These are phyloP conservation scores for Ips nitidus DNA, from an alignment of 1,140 invertebrate species.

Conservation along the genomic window DNA sequence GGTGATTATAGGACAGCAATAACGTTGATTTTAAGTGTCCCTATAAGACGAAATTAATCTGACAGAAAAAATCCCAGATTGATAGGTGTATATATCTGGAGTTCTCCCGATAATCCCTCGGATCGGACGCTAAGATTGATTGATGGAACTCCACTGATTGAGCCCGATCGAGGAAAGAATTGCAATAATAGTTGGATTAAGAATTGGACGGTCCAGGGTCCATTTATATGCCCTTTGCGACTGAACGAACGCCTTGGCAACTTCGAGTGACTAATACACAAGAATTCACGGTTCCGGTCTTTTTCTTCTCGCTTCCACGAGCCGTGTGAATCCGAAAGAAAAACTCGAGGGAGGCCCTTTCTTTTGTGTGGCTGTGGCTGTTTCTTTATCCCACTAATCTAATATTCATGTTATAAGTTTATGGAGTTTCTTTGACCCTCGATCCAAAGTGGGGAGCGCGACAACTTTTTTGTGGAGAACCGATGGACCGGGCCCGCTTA, in stretches of 20 bases:
- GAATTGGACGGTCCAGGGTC: constrained; percentile 24
- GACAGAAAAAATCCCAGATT: constrained; percentile 37
- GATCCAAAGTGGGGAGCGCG: constrained; percentile 1
- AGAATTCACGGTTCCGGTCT: no score
- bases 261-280: no score
- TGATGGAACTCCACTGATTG: constrained; percentile 47
- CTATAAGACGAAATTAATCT: no score
- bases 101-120: constrained; percentile 42
- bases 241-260: no score
- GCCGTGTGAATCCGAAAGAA: not conserved
- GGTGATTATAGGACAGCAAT: not conserved
- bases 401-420: constrained; percentile 32
- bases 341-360: not conserved
- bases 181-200: constrained; percentile 47
- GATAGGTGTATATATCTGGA: constrained; percentile 47
- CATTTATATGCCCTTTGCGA: constrained; percentile 20
- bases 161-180: constrained; percentile 44
- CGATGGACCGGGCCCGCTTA: constrained; percentile 18
- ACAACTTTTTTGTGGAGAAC: constrained; percentile 24
- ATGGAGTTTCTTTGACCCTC: constrained; percentile 27
- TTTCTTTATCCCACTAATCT: constrained; percentile 27
- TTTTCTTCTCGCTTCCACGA: no score
- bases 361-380: constrained; percentile 8
- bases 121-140: constrained; percentile 50
- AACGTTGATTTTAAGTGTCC: not conserved